Evolutionary conservation across 2,113 vertebrate species (phyloP), one percentile per base, ranked within the genome.

Genomic region (Nesogale talazaci): DNA sequence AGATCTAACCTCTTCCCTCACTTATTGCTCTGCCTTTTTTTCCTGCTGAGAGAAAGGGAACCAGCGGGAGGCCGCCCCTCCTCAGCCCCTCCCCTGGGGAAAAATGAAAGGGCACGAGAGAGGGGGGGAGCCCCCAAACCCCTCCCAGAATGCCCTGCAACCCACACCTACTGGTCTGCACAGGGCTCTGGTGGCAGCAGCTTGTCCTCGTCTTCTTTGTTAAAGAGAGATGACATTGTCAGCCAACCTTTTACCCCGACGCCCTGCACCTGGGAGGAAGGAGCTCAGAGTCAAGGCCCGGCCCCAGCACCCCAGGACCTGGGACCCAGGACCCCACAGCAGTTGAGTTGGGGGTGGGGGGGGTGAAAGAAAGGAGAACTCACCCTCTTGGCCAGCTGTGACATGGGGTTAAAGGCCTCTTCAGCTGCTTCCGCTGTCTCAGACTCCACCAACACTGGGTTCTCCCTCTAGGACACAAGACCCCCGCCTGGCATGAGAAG

Each of bases 131-230:
- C 46, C 27, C 65, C 40, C 46, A 65, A 40, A 38, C 25, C 31
- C 69, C 52, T 89, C 29, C n/a, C 67, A 80, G 70, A 65, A 59
- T 9, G 14, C 70, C 57, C 1, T 40, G 31, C 34, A 29, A 31
- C 42, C 38, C 69, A 38, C 86, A 95, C 97, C 1, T 92, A 98
- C 99, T 99, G 99, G 96, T 99, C 99, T 0, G 98, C 95, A 31
- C 98, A 97, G 86, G 98, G 98, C 96, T 99, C 98, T 0, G 98
- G 61, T 89, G 98, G 97, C 81, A 99, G 98, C 86, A 99, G 98
- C 94, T 99, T 98, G 96, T 99, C 99, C 85, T 99, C 98, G 2
- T 99, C 99, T 17, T 99, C 99, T 83, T 98, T 99, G 96, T 97
- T 98, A 97, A 99, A 99, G 67, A 99, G 97, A 31, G 99, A 95